Conservation (phyloP, 2,888 invertebrate species). For the Tortrix viridana region DNA sequence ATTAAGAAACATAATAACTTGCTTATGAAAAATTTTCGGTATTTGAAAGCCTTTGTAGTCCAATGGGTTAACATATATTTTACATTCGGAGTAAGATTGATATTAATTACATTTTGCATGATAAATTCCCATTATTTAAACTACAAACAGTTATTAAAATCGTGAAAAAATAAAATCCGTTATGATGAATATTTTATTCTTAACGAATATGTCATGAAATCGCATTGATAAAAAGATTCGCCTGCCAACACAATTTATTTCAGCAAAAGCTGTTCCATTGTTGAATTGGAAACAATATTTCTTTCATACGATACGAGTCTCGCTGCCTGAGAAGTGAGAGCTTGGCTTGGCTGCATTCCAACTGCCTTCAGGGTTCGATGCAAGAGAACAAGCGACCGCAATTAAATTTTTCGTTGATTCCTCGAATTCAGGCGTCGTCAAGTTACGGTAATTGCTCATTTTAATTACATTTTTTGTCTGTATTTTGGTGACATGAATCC, state of each 20-base stretch:
- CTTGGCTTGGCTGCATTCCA: slow-evolving; percentile 47
- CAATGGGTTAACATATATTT: no score
- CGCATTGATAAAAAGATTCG: slow-evolving; percentile 29
- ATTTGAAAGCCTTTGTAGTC: slow-evolving; percentile 7
- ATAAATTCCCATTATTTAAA: no score
- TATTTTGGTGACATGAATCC: slow-evolving; percentile 26
- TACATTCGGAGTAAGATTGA: no score
- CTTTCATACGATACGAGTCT: slow-evolving; percentile 48
- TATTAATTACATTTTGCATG: no score
- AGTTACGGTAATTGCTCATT: slow-evolving; percentile 34
- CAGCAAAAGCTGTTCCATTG: slow-evolving; percentile 53
- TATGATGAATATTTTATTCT: neutral
- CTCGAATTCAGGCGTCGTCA: slow-evolving; percentile 29
- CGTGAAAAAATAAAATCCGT: no score
- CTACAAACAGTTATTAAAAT: no score
- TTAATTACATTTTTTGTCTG: slow-evolving; percentile 34
- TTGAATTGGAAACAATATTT: slow-evolving; percentile 51
- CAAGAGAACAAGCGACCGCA: slow-evolving; percentile 40
- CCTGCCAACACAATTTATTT: slow-evolving; percentile 44
- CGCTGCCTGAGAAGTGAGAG: slow-evolving; percentile 34
- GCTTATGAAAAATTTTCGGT: slow-evolving; percentile 7
- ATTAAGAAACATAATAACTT: slow-evolving; percentile 27
- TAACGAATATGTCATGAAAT: slow-evolving; percentile 15
- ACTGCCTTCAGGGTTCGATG: slow-evolving; percentile 36
- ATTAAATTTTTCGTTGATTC: slow-evolving; percentile 32